Base-by-base conservation (phyloP, 1,140 invertebrate genomes). In the Olivierus martensii region DNA sequence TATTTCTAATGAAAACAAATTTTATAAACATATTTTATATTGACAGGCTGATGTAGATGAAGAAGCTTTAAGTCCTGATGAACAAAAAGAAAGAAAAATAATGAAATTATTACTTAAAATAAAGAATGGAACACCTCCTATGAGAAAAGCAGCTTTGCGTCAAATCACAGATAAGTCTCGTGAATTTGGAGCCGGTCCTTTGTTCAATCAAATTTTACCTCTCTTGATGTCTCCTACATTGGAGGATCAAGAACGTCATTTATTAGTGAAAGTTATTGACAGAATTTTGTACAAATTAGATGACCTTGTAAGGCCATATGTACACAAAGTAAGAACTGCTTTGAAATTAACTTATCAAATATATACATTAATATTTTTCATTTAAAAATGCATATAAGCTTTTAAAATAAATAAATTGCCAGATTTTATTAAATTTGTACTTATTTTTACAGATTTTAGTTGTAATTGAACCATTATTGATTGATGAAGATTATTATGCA, bases 401-500 rank as follows among this genome's bases (percentile, higher is more conserved):
- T 17, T 12, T 39, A 12, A 12, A 39, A 39, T n/a, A n/a, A 39
- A 39, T 39, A 17, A 12, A 12, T 12, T 39, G 38, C 17, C 12
- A 39, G 12, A 12, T 39, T 39, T 39, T 39, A 12, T 39, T 22
- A 18, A 43, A 43, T 18, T 1, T 0, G 9, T 39, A 1, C 18
- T 35, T 51, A 18, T 15, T 53, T 0, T 55, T 68, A 42, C 54
- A 82, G 78, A 98, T 97, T 66, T 73, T 99, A 28, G 95, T 99
- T 1, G 96, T 99, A 2, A 99, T 99, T 69, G 95, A 99, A 73
- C 96, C 96, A 0, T 71, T 99, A 35, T 72, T 99, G 5, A 99
- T 99, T 69, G 96, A 99, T 69, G 96, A 99, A 78, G 96, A 99
- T 73, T 99, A 99, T 68, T 99, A 99, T 72, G 95, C 96, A 39